Conservation (phyloP, 2,888 invertebrate genomes). For the Ptycholaimellus sp. region DNA sequence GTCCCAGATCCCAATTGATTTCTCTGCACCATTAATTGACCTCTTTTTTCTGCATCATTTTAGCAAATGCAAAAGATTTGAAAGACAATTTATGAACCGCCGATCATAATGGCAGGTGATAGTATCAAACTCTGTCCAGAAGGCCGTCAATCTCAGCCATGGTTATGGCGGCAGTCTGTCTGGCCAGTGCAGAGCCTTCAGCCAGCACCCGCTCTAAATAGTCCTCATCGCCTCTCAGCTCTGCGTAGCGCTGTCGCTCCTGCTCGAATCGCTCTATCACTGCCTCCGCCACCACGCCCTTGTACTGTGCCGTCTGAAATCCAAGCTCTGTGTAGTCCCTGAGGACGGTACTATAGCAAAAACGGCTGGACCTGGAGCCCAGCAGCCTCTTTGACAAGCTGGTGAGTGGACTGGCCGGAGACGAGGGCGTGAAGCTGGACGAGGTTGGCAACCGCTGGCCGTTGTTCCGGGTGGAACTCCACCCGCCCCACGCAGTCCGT, state of each 20-base stretch:
- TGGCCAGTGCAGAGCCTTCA: background rate
- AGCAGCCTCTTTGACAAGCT: too few species aligned
- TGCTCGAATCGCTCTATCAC: background rate
- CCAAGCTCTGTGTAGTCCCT: too few species aligned
- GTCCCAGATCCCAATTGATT: too few species aligned
- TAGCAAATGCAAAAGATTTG: too few species aligned
- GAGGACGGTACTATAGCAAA: too few species aligned
- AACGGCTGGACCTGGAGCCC: too few species aligned
- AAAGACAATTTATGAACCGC: too few species aligned
- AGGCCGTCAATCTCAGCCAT: background rate
- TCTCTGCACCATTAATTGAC: too few species aligned
- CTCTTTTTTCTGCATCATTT: too few species aligned
- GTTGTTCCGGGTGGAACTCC: conserved; percentile 47
- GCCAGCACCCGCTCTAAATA: background rate
- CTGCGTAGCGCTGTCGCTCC: background rate
- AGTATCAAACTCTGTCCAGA: background rate
- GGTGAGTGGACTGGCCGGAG: conserved; percentile 40
- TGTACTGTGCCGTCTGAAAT: background rate
- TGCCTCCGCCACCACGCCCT: background rate
- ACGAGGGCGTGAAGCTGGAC: conserved; percentile 54
- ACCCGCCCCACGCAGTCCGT: conserved; percentile 66
- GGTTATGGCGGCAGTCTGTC: background rate
- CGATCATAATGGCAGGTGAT: too few species aligned
- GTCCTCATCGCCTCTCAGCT: background rate
- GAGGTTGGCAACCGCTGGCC: conserved; percentile 73